Evolutionary conservation across 2,113 vertebrate genomes (phyloP), one percentile per base, ranked within the genome.

Genomic region (Paratilapia polleni): DNA sequence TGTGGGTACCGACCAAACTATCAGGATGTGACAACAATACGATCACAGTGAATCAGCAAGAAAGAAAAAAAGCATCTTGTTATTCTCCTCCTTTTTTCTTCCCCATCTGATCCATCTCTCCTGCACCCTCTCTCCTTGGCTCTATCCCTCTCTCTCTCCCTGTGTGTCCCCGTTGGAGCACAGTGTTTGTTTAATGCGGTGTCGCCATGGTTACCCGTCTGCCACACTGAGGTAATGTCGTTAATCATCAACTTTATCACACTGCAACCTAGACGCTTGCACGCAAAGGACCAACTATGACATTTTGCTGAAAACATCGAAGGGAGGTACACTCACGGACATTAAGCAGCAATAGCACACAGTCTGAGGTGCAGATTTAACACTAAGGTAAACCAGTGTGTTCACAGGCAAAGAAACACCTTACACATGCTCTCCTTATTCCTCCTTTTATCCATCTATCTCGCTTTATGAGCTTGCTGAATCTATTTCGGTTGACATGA

Each of bases 201-300:
- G 66, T 93, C 12, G 2, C 92, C 88, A 92, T 92, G 90, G 93
- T 84, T 92, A 94, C 92, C 89, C 19, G 77, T 87, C 90, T 88
- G 91, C 91, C 91, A 91, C 87, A 24, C 81, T 91, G 86, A 93
- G 89, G 85, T 89, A 87, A 91, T 84, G 89, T 82, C 81, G 78
- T 95, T 92, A 94, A 94, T 94, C 92, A 93, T 94, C 91, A 93
- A 93, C 87, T 93, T 93, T 88, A 93, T 93, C 90, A 75, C 78
- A 41, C 88, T 61, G 89, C 82, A 57, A 63, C 34, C 80, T 54
- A 78, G 79, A 57, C 38, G 15, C 85, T 80, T 58, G 77, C 60
- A 87, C 26, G 15, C 84, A 24, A 31, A 81, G 1, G 22, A 77
- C 57, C 43, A 12, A 26, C 66, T 19, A 36, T 84, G 85, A 87